These are phyloP conservation scores for Zeus faber DNA, from an alignment of 2,113 vertebrate species.

Conservation along the genomic window DNA sequence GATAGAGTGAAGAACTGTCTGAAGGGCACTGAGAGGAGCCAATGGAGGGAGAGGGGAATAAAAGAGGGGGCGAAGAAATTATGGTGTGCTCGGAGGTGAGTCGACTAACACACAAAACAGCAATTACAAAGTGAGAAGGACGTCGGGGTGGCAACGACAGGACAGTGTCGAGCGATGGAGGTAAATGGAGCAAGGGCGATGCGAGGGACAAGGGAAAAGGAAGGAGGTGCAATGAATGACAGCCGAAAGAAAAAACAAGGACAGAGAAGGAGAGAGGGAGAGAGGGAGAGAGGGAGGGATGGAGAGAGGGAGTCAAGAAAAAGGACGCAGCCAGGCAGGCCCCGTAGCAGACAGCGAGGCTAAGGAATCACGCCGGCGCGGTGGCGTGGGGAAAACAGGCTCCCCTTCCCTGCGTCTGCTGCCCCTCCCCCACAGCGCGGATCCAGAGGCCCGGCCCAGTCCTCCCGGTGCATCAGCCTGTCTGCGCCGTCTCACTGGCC, in stretches of 20 bases:
- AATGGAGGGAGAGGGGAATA: conserved; percentile 29
- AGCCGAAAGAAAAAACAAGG: conserved; percentile 36
- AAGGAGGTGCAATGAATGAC: conserved; percentile 17
- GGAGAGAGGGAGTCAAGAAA: conserved; percentile 15
- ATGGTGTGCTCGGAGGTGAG: conserved; percentile 6
- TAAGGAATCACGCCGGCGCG: conserved; percentile 56
- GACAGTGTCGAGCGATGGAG: conserved; percentile 21
- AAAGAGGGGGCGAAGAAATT: conserved; percentile 32
- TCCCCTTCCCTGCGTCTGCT: conserved; percentile 59
- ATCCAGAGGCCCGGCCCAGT: conserved; percentile 72
- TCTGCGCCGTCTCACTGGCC: conserved; percentile 42
- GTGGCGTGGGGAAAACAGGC: conserved; percentile 69
- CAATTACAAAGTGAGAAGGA: conserved; percentile 28
- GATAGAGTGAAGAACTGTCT: conserved; percentile 48
- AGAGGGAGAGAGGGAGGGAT: conserved; percentile 41
- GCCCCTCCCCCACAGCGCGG: conserved; percentile 74
- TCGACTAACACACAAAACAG: conserved; percentile 30
- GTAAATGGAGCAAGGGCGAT: conserved; percentile 39
- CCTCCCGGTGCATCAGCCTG: conserved; percentile 62
- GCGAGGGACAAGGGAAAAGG: conserved; percentile 37
- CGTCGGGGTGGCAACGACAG: conserved; percentile 4
- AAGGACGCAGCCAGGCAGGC: conserved; percentile 28
- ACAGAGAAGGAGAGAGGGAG: conserved; percentile 7
- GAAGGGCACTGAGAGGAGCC: conserved; percentile 69
- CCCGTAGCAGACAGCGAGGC: conserved; percentile 49